Percentiles rank a stretch among this genome's conserved stretches.
phyloP scores from a whole-genome alignment of 1,140 invertebrate species.

The Platorchestia sp. region DNA sequence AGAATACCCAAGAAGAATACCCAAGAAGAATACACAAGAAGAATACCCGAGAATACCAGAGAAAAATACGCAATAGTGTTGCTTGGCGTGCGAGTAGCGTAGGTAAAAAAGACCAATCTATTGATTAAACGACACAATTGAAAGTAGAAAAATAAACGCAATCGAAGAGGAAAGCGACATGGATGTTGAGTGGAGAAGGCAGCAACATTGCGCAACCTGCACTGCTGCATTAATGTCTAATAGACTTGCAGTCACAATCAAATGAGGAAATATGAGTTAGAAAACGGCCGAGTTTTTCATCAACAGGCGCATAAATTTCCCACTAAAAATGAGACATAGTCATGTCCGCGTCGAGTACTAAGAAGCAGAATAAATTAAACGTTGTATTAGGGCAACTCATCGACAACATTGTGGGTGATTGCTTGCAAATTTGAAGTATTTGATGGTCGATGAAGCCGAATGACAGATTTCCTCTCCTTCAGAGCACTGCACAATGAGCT shows the following conservation, averaged over 20 bases:
- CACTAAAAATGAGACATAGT: too few species aligned
- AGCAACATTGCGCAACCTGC: background rate
- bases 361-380: background rate
- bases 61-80: background rate
- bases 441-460: background rate
- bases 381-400: background rate
- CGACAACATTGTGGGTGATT: background rate
- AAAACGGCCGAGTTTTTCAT: background rate
- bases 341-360: too few species aligned
- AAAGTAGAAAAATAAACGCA: background rate
- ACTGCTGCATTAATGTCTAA: background rate
- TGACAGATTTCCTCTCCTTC: too few species aligned
- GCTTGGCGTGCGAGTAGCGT: background rate
- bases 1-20: too few species aligned
- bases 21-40: too few species aligned
- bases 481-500: too few species aligned
- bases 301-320: background rate
- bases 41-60: too few species aligned
- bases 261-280: background rate
- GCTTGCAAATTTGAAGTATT: background rate
- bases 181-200: background rate
- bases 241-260: background rate
- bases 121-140: background rate
- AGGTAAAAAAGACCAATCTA: background rate
- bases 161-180: background rate